These are phyloP conservation scores for Varanus komodoensis DNA, from an alignment of 2,113 vertebrate species.

Conservation along the genomic window DNA sequence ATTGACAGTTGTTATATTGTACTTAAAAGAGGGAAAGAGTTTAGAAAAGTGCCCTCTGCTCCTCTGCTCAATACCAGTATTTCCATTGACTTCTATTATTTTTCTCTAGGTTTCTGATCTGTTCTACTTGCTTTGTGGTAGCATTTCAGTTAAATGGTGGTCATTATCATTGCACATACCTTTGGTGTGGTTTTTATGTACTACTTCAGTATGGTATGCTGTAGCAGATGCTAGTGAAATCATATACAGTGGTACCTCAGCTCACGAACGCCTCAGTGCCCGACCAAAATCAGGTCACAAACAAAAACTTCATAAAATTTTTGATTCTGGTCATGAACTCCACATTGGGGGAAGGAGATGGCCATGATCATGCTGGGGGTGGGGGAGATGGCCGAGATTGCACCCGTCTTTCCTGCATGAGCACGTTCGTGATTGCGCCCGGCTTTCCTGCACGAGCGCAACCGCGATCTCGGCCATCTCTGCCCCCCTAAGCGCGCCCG, in stretches of 20 bases:
- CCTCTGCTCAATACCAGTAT: neutral
- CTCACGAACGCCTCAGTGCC: no score
- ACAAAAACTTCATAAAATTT: no score
- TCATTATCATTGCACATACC: neutral
- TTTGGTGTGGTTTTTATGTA: neutral
- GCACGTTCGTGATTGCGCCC: no score
- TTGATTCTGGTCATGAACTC: no score
- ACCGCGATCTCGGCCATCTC: no score
- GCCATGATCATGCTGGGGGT: no score
- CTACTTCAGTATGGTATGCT: neutral
- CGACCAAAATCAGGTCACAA: no score
- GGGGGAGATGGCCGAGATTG: no score
- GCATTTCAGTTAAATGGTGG: neutral
- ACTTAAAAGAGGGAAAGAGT: neutral
- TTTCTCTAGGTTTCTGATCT: neutral
- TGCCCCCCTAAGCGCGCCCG: no score
- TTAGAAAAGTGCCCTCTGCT: rapidly evolving
- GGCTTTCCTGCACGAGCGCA: no score
- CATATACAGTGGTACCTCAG: neutral
- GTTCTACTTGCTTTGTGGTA: neutral
- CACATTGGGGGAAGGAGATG: no score
- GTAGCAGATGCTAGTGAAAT: neutral
- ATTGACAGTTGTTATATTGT: neutral
- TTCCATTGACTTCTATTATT: neutral
- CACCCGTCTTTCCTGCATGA: no score